These are phyloP conservation scores for Coendou prehensilis DNA, from an alignment of 2,797 vertebrate genomes.

Conservation along the genomic window DNA sequence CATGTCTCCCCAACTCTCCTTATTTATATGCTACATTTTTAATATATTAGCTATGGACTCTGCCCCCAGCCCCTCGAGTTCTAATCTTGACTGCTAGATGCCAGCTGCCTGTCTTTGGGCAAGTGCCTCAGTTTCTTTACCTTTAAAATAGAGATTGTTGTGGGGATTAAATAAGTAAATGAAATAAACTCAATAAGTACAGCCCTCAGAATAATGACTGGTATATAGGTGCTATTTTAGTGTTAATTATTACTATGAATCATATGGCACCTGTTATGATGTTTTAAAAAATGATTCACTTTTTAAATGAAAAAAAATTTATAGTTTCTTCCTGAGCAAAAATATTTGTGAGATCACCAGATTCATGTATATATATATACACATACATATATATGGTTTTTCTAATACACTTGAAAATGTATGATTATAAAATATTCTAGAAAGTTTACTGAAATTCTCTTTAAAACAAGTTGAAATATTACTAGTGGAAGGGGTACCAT, in stretches of 20 bases:
- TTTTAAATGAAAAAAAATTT: conserved; percentile 7
- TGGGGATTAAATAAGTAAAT: background rate
- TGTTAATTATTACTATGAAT: background rate
- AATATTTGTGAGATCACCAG: background rate
- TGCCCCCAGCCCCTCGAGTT: background rate
- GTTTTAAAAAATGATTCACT: conserved; percentile 34
- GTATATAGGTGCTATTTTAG: background rate
- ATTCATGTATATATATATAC: background rate
- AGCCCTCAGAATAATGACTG: background rate
- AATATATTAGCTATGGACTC: background rate
- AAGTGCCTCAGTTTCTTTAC: background rate
- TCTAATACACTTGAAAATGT: background rate
- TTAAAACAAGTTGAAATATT: background rate
- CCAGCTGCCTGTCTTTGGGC: background rate
- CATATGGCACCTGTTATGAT: background rate
- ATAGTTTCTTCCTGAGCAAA: background rate
- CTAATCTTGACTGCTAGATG: background rate
- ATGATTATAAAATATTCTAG: background rate
- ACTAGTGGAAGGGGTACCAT: background rate
- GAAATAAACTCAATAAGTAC: conserved; percentile 8
- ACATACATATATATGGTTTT: background rate
- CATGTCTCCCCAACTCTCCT: background rate
- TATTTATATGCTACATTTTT: background rate
- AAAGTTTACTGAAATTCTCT: conserved; percentile 9
- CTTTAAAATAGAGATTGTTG: background rate